A percentile compares a stretch with the other conserved stretches of the same genome.
These are phyloP conservation scores for Acyrthosiphon pisum DNA, from an alignment of 1,140 invertebrate species.

Conservation along the genomic window DNA sequence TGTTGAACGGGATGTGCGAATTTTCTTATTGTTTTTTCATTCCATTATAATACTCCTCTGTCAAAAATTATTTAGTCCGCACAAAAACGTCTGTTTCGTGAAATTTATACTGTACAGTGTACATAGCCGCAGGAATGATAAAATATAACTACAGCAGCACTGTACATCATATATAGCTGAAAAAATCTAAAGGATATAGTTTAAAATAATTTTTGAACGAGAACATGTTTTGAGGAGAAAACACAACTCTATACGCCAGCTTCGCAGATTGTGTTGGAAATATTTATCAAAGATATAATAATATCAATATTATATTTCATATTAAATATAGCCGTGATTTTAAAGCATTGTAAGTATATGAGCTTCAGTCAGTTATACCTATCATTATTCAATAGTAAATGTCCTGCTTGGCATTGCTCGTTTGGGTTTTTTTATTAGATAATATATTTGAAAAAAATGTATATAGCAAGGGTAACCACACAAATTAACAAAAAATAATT, in stretches of 20 bases:
- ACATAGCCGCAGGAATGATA: neutral
- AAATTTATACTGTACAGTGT: neutral
- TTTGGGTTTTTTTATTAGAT: too few species aligned
- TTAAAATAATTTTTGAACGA: neutral
- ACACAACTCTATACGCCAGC: neutral
- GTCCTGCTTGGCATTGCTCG: too few species aligned
- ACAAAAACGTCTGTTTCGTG: neutral
- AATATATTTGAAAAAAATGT: too few species aligned
- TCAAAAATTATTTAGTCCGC: neutral
- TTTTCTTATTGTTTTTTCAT: constrained; percentile 7
- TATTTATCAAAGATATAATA: neutral
- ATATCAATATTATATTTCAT: neutral
- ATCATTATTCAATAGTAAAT: neutral
- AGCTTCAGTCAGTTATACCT: neutral
- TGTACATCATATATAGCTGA: neutral
- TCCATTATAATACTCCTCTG: too few species aligned
- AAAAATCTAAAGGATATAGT: neutral
- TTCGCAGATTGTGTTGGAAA: neutral
- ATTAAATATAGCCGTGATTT: neutral
- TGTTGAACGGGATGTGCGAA: neutral
- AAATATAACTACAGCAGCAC: neutral
- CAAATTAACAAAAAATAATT: too few species aligned
- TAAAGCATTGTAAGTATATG: too few species aligned
- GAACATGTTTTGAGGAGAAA: neutral
- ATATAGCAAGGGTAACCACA: too few species aligned